Percentiles rank a stretch among this genome's conserved stretches.
Evolutionary conservation across 1,140 invertebrate genomes (phyloP).

Genomic region (Callitettix versicolor): DNA sequence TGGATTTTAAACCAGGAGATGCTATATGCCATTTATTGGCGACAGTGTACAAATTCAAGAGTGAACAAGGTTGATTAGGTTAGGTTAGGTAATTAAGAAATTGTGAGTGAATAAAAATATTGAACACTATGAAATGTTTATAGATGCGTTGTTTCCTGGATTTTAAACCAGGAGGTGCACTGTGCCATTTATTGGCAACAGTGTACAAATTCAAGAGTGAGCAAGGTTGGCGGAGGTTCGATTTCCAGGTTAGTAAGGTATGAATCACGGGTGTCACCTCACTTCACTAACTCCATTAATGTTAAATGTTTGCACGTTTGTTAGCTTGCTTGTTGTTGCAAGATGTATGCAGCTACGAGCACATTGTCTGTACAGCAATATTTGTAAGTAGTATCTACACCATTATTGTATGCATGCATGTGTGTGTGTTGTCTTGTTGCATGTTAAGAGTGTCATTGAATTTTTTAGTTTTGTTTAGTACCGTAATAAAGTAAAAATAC

Average conservation of each 20-base stretch:
- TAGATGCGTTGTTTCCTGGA: conserved; percentile 92
- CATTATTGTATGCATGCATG: too few relatives aligned
- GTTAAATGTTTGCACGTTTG: background rate
- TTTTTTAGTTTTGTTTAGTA: too few relatives aligned
- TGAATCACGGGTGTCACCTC: conserved; percentile 30
- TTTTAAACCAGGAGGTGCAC: conserved; percentile 82
- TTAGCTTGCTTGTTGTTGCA: background rate
- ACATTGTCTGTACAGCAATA: too few relatives aligned
- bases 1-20: conserved; percentile 90
- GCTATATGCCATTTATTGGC: conserved; percentile 85
- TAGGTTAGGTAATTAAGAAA: too few relatives aligned
- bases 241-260: conserved; percentile 76
- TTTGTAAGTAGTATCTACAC: too few relatives aligned
- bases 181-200: conserved; percentile 86
- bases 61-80: conserved; percentile 93
- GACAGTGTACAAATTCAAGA: conserved; percentile 89
- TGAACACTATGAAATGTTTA: too few relatives aligned
- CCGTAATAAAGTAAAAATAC: too few relatives aligned
- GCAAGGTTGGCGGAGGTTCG: conserved; percentile 87
- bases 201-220: conserved; percentile 93
- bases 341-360: too few relatives aligned
- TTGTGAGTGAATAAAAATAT: too few relatives aligned
- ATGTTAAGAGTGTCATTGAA: too few relatives aligned
- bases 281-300: conserved; percentile 14
- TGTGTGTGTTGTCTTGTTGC: too few relatives aligned